These are phyloP conservation scores for Druon quercuslanigerum DNA, from an alignment of 1,140 invertebrate species.

Conservation along the genomic window DNA sequence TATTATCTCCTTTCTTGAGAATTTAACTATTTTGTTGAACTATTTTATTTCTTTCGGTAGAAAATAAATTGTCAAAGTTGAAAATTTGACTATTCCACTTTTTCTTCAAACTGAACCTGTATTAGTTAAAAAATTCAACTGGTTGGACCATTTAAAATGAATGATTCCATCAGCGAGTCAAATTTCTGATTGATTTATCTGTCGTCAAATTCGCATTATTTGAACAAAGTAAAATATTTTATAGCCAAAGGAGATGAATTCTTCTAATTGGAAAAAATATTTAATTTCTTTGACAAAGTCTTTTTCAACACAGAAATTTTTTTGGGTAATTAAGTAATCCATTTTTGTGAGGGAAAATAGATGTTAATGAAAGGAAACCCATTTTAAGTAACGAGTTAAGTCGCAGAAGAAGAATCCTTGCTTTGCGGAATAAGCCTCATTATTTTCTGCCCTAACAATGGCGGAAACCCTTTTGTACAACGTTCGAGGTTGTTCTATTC, in stretches of 20 bases:
- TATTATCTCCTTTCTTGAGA: no score
- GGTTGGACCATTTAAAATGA: background rate
- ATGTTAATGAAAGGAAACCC: background rate
- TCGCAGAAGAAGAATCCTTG: background rate
- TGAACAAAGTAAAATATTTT: no score
- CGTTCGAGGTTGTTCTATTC: background rate
- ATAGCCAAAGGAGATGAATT: no score
- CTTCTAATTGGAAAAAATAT: no score
- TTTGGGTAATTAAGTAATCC: conserved; percentile 9
- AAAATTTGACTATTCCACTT: no score
- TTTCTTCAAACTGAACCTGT: background rate
- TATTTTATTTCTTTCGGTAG: no score
- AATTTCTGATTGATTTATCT: no score
- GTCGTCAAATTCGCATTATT: conserved; percentile 32
- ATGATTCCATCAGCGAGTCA: no score
- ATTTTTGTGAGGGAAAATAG: conserved; percentile 16
- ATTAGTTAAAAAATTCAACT: background rate
- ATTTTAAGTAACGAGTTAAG: background rate
- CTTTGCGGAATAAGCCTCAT: background rate
- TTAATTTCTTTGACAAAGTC: no score
- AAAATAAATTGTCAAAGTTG: no score
- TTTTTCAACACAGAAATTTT: no score
- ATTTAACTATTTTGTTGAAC: no score
- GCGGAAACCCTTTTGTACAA: background rate
- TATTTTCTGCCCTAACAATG: background rate